These are phyloP conservation scores for Lasius fuliginosus DNA, from an alignment of 2,888 invertebrate genomes.

Conservation along the genomic window DNA sequence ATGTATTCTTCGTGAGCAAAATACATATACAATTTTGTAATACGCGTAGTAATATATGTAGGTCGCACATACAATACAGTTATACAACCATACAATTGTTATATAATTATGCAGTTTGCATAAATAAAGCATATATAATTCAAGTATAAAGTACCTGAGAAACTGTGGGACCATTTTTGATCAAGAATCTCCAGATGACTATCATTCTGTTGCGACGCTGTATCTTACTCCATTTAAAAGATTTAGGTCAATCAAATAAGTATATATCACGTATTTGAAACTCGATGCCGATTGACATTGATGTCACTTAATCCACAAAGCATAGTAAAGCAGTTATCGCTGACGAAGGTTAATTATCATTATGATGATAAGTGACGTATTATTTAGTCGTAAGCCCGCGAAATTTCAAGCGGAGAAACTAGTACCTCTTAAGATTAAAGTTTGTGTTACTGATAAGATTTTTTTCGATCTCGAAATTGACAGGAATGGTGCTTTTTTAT, in stretches of 20 bases:
- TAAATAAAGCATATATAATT: conserved; percentile 1
- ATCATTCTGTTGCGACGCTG: conserved; percentile 9
- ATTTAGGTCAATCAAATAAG: background rate
- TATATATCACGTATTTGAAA: conserved; percentile 5
- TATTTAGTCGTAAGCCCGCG: conserved; percentile 25
- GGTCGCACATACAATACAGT: background rate
- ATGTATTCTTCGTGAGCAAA: background rate
- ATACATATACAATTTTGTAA: background rate
- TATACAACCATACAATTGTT: background rate
- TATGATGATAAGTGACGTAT: conserved; percentile 15
- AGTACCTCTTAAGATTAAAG: background rate
- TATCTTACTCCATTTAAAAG: background rate
- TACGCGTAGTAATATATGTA: background rate
- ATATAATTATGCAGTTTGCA: conserved; percentile 5
- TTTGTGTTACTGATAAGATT: background rate
- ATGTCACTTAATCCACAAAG: background rate
- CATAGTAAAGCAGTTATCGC: conserved; percentile 20
- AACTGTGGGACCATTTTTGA: conserved; percentile 3
- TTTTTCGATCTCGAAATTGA: background rate
- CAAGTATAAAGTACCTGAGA: conserved; percentile 60
- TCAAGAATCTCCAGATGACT: conserved; percentile 40
- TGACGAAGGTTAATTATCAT: conserved; percentile 2
- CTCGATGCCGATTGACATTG: conserved; percentile 2
- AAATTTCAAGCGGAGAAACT: conserved; percentile 1
- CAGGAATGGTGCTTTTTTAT: background rate